phyloP scores from a whole-genome alignment of 2,888 invertebrate species.

The Leptogaster cylindrica region DNA sequence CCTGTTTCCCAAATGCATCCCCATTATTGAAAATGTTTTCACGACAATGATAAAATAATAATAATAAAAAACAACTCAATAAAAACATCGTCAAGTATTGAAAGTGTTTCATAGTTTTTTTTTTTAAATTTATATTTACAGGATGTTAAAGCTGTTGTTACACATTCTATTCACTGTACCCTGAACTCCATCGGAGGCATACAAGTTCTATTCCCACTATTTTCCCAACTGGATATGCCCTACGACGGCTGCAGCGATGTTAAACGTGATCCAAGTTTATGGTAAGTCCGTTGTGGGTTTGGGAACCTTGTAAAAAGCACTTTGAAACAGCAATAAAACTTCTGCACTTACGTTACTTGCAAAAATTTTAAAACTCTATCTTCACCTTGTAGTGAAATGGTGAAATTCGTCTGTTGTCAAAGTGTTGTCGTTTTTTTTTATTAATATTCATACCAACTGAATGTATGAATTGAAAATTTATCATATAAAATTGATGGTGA shows the following conservation, averaged over 20 bases:
- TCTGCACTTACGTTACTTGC: conserved; percentile 8
- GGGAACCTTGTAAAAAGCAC: too few relatives aligned
- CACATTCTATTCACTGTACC: conserved; percentile 98
- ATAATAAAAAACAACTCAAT: neutral
- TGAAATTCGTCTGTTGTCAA: too few relatives aligned
- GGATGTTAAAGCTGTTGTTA: conserved; percentile 99
- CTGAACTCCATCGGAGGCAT: conserved; percentile 99
- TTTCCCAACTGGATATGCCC: conserved; percentile 95
- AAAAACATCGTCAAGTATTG: too few relatives aligned
- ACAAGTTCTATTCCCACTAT: conserved; percentile 96
- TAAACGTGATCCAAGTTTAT: conserved; percentile 85
- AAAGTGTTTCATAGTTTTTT: neutral
- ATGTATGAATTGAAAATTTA: neutral
- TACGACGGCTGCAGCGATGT: conserved; percentile 83
- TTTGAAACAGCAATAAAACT: conserved; percentile 10
- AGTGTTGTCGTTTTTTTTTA: too few relatives aligned
- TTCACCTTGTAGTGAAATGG: conserved; percentile 10
- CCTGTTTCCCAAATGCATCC: neutral
- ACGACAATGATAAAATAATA: neutral
- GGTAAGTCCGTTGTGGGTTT: conserved; percentile 68
- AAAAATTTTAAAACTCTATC: conserved; percentile 20
- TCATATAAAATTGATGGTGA: neutral
- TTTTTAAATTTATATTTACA: conserved; percentile 58
- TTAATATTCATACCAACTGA: neutral
- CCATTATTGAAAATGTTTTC: conserved; percentile 1